These are phyloP conservation scores for Salvelinus fontinalis DNA, from an alignment of 2,113 vertebrate genomes.

Conservation along the genomic window DNA sequence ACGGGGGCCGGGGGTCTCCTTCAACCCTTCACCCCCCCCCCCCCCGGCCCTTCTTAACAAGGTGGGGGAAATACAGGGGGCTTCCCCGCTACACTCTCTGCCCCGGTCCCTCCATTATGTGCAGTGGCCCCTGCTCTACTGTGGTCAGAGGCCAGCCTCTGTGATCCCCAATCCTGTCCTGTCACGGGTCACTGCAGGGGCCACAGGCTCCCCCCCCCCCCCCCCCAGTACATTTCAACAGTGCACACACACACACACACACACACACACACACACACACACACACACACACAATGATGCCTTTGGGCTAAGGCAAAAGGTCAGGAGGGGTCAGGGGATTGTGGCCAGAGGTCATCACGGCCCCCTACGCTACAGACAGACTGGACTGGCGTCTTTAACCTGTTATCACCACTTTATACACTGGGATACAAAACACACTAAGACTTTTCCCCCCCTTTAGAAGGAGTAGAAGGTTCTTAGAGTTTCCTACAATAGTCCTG, in stretches of 20 bases:
- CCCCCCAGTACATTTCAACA: too few relatives aligned
- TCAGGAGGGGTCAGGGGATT: constrained; percentile 82
- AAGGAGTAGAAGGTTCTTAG: too few relatives aligned
- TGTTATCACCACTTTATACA: too few relatives aligned
- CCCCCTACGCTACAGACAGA: too few relatives aligned
- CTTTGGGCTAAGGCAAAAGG: constrained; percentile 81
- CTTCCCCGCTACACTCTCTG: background rate
- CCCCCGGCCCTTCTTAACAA: background rate
- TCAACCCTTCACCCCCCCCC: background rate
- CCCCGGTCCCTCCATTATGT: background rate
- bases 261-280: background rate
- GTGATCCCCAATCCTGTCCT: constrained; percentile 15
- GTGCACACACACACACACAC: background rate
- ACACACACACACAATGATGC: background rate
- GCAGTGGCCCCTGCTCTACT: constrained; percentile 6
- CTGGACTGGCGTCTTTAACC: too few relatives aligned
- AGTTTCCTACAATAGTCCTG: too few relatives aligned
- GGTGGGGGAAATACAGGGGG: background rate
- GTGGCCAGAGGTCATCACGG: constrained; percentile 75
- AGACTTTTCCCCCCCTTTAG: too few relatives aligned
- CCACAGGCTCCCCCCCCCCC: background rate
- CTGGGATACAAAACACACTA: too few relatives aligned
- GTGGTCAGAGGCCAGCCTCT: constrained; percentile 2
- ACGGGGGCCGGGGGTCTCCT: background rate
- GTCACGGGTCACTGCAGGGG: background rate